Evolutionary conservation across 64 coral and sea anemone species (phyloP).

Genomic region (Actinia equina): DNA sequence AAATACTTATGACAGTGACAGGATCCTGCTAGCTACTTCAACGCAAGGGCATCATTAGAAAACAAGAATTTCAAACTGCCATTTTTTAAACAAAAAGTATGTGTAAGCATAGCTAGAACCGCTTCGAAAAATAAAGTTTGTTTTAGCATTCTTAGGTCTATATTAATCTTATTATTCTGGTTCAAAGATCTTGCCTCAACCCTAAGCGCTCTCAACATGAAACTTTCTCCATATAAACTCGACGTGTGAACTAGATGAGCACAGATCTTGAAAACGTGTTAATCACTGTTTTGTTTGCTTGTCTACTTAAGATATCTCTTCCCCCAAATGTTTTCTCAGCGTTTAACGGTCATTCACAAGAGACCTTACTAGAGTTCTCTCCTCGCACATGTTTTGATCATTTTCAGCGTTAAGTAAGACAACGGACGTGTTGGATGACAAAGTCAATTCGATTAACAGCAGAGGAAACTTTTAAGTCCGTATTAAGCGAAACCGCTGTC

Average conservation of each 20-base stretch:
- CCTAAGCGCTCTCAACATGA: background rate
- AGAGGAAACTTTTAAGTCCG: background rate
- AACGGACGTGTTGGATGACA: background rate
- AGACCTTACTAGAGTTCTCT: background rate
- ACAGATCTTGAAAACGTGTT: background rate
- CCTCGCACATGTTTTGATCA: background rate
- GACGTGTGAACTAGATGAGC: background rate
- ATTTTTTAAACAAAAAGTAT: too few species aligned
- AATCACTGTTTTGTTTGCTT: background rate
- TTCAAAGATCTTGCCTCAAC: background rate
- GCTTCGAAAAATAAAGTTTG: too few species aligned
- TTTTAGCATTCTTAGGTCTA: too few species aligned
- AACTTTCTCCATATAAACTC: background rate
- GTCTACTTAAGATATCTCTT: constrained; percentile 3
- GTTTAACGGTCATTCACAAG: background rate
- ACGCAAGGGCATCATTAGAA: too few species aligned
- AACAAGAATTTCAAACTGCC: too few species aligned
- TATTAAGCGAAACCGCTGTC: background rate
- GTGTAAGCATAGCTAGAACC: too few species aligned
- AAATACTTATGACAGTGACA: too few species aligned
- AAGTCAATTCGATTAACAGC: background rate
- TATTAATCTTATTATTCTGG: background rate
- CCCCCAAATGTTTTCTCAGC: background rate
- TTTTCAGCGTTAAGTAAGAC: background rate
- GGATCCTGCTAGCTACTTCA: too few species aligned